Conservation (phyloP, 2,113 vertebrate genomes). For the Bungarus multicinctus region DNA sequence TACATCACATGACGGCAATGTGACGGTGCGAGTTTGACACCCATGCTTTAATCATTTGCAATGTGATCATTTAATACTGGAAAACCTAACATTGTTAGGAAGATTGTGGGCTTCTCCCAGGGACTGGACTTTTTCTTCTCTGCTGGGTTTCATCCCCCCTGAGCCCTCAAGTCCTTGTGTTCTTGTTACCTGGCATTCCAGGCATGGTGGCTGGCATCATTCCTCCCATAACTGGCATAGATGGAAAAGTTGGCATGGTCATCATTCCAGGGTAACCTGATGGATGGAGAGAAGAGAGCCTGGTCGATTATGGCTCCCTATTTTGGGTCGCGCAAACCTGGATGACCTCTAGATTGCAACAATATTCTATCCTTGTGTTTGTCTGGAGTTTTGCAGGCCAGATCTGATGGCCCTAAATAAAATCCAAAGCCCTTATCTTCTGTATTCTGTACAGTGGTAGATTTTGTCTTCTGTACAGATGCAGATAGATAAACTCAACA, state of each 20-base stretch:
- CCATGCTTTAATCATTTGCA: too few species aligned
- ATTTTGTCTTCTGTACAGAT: too few species aligned
- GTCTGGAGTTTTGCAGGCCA: neutral
- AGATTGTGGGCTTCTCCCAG: neutral
- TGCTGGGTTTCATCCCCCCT: neutral
- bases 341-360: neutral
- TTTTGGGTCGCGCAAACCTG: neutral
- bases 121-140: neutral
- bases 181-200: slow-evolving; percentile 68
- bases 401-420: neutral
- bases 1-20: too few species aligned
- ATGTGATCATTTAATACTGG: neutral
- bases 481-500: too few species aligned
- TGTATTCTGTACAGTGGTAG: too few species aligned
- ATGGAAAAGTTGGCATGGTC: slow-evolving; percentile 75
- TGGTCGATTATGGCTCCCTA: neutral
- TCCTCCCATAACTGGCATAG: slow-evolving; percentile 69
- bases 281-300: neutral
- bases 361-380: neutral
- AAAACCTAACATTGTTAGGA: neutral
- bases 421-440: too few species aligned
- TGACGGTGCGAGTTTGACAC: too few species aligned
- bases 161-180: neutral
- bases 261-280: slow-evolving; percentile 74
- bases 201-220: slow-evolving; percentile 74